Base-by-base conservation (phyloP, 2,888 invertebrate genomes). In the Muscina levida region DNA sequence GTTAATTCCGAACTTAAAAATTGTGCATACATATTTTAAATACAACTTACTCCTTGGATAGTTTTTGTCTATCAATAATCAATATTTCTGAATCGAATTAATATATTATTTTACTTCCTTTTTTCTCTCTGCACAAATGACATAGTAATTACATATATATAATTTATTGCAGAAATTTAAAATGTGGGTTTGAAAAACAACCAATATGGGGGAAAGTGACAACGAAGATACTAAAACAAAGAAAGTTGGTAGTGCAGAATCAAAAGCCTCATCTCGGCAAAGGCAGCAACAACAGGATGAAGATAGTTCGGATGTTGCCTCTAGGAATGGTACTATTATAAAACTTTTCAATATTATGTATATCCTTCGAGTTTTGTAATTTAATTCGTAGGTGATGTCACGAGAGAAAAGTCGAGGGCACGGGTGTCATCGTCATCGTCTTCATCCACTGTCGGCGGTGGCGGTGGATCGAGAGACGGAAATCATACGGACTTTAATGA, bases 371-470 rank as follows among this genome's bases (percentile, higher is more conserved):
- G 22, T 8, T 19, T 6, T 51, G 51, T 48, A 51, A 1, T 17
- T 3, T 66, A 77, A 17, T 19, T 13, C n/a, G 67, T 42, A 62
- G 76, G 76, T 65, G 73, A 70, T 2, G 48, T 39, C 24, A 44
- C 26, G 48, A n/a, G 51, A 82, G 71, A 71, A 66, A 73, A 39
- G 77, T 70, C 5, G 65, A 67, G 46, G 8, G 46, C 46, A 48
- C 53, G 51, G 11, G 26, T 48, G 31, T 67, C 67, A 15, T 74
- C 76, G 1, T 77, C 85, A 0, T 82, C 85, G 6, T 86, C 86
- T 1, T 83, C 86, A 1, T 85, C 86, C 37, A 86, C 85, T 0
- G 17, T 86, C 72, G 85, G 84, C 22, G 85, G 84, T 70, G 86
- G 86, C 78, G 85, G 85, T 72, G 86, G 87, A 75, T 84, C 84